phyloP scores from a whole-genome alignment of 2,113 vertebrate genomes.

The Halichoerus grypus region DNA sequence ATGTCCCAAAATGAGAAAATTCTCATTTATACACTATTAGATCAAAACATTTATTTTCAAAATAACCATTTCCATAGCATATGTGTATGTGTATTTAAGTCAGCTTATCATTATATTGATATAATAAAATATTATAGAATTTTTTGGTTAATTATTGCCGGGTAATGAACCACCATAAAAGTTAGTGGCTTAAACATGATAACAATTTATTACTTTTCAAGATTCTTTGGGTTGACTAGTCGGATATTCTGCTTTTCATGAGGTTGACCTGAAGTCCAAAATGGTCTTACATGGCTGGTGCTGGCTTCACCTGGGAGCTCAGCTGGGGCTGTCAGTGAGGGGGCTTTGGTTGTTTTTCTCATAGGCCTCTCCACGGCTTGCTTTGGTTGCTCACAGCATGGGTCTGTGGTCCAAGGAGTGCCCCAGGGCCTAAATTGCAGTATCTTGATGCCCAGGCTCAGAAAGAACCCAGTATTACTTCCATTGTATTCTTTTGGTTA shows the following conservation, averaged over 20 bases:
- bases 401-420: not conserved
- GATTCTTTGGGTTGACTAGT: not conserved
- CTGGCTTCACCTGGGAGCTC: not conserved
- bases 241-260: not conserved
- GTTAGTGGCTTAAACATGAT: not conserved
- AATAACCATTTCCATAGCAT: not conserved
- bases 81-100: not conserved
- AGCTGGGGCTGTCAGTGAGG: not conserved
- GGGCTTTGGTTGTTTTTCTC: not conserved
- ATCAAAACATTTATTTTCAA: slow-evolving; percentile 8
- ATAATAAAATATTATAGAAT: not conserved
- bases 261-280: not conserved
- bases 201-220: not conserved
- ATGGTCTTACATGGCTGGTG: not conserved
- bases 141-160: not conserved
- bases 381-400: not conserved
- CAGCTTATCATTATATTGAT: not conserved
- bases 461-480: not conserved
- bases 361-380: not conserved
- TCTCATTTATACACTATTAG: not conserved
- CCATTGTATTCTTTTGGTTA: not conserved
- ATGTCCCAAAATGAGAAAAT: not conserved
- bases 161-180: not conserved
- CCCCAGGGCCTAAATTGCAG: not conserved
- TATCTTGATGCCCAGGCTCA: not conserved